Conservation (phyloP, 2,797 vertebrate species). For the Falco columbarius region DNA sequence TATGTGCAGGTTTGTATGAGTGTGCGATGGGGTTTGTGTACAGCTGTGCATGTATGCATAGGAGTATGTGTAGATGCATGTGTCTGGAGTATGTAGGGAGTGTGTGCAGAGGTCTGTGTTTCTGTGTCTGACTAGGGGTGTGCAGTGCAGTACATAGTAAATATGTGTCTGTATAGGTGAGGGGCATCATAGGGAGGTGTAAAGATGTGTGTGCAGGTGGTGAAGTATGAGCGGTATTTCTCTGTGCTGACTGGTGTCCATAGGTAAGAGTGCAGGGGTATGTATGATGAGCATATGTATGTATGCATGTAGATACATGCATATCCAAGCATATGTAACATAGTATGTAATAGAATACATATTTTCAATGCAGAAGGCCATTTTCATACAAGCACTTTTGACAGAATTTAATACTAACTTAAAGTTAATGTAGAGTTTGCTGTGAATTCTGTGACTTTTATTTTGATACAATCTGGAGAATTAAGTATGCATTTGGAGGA, state of each 20-base stretch:
- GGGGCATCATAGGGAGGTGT: background rate
- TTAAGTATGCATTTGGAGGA: background rate
- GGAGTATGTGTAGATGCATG: background rate
- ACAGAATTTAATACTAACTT: background rate
- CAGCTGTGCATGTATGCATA: background rate
- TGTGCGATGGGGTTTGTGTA: background rate
- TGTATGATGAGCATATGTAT: too few species aligned
- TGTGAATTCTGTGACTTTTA: background rate
- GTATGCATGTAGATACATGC: too few species aligned
- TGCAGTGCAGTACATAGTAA: fast-evolving
- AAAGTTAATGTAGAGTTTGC: background rate
- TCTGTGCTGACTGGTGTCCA: background rate
- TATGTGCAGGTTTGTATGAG: background rate
- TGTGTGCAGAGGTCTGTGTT: background rate
- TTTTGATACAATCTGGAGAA: background rate
- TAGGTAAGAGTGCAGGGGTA: background rate
- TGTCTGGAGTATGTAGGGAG: fast-evolving
- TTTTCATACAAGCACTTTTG: background rate
- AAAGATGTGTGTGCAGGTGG: background rate
- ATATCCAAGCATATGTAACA: background rate
- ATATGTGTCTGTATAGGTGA: fast-evolving
- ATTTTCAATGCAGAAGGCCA: background rate
- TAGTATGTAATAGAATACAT: background rate
- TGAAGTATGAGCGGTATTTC: background rate
- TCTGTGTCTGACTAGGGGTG: background rate